phyloP scores from a whole-genome alignment of 2,113 vertebrate species.

The Artemisiospiza belli region DNA sequence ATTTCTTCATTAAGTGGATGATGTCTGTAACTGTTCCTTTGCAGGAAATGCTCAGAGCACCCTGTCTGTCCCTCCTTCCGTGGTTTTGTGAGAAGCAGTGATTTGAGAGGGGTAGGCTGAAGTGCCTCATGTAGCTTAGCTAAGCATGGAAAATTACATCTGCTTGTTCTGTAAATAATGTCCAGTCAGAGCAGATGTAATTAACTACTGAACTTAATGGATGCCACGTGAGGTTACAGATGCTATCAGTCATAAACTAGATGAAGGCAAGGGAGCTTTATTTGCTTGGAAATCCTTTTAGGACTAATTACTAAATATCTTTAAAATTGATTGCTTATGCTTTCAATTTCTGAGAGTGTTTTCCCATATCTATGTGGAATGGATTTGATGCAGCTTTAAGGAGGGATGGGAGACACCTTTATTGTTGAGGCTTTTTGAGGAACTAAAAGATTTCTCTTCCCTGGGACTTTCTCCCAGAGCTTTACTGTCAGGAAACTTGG shows the following conservation, averaged over 20 bases:
- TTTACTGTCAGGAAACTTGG: background rate
- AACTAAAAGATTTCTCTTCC: background rate
- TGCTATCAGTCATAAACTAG: slow-evolving; percentile 58
- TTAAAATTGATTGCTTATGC: slow-evolving; percentile 62
- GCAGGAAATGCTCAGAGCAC: background rate
- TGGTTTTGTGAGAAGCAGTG: background rate
- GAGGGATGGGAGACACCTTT: background rate
- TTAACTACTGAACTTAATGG: slow-evolving; percentile 62
- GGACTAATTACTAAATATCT: slow-evolving; percentile 59
- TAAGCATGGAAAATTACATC: slow-evolving; percentile 35
- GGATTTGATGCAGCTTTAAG: background rate
- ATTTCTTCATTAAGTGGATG: background rate
- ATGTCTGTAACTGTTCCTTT: background rate
- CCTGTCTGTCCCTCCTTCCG: background rate
- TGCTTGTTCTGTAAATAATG: slow-evolving; percentile 61
- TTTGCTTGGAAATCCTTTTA: slow-evolving; percentile 62
- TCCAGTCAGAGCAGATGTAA: slow-evolving; percentile 59
- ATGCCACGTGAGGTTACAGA: slow-evolving; percentile 51
- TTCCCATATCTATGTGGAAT: background rate
- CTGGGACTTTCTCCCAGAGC: background rate
- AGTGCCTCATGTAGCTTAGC: background rate
- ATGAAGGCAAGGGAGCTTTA: slow-evolving; percentile 48
- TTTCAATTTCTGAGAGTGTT: slow-evolving; percentile 66
- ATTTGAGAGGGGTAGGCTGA: background rate
- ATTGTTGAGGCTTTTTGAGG: background rate